phyloP scores from a whole-genome alignment of 2,113 vertebrate species.

The Actenoides lindsayi region DNA sequence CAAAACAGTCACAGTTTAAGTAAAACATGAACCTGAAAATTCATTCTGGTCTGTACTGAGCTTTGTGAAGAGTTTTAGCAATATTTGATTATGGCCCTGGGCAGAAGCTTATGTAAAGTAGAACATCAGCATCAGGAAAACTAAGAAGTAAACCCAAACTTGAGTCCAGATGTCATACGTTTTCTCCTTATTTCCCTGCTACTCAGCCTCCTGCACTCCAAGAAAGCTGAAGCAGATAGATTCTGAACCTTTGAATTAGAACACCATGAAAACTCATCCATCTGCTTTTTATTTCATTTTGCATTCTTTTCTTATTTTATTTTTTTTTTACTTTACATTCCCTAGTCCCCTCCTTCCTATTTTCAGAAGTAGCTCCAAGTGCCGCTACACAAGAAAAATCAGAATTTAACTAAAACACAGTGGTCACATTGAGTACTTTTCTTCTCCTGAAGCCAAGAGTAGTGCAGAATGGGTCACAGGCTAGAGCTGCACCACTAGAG shows the following conservation, averaged over 20 bases:
- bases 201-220: background rate
- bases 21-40: fast-evolving
- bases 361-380: background rate
- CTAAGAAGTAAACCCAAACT: background rate
- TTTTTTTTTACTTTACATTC: background rate
- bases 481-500: background rate
- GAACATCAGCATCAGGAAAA: background rate
- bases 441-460: background rate
- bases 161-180: fast-evolving
- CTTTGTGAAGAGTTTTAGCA: background rate
- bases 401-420: background rate
- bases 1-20: background rate
- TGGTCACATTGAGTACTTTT: background rate
- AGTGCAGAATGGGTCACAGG: background rate
- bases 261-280: background rate
- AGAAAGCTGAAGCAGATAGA: background rate
- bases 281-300: background rate
- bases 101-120: background rate
- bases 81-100: background rate
- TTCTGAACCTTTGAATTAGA: background rate
- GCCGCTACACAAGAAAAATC: background rate
- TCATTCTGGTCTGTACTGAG: background rate
- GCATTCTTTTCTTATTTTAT: no score
- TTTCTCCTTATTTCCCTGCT: background rate
- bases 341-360: background rate